Base-by-base conservation (phyloP, 2,888 invertebrate genomes). In the Drosophila nr. fundita region DNA sequence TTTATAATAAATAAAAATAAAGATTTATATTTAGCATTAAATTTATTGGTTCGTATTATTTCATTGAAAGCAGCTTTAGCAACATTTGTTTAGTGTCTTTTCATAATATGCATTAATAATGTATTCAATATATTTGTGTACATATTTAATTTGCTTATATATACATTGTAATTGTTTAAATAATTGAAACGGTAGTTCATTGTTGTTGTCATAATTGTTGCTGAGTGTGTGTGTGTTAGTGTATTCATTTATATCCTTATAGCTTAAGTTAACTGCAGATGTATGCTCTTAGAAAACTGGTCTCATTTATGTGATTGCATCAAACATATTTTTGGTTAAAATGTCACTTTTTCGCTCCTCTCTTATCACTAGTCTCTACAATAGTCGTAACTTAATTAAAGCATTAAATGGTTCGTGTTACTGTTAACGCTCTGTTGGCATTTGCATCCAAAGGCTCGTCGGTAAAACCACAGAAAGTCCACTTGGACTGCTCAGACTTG, bases 381-480 rank as follows among this genome's bases (percentile, higher is more conserved):
- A 68, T 76, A 77, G 50, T 66, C 57, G 75, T 85, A 83, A 73
- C 60, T 74, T 81, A 77, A 72, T 87, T 87, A 84, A 91, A 90
- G 83, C 83, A 76, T 90, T 78, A 58, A 79, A 74, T 87, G 79
- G 73, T 76, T 80, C 50, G 60, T 73, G 34, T 59, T 64, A 59
- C 74, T 87, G 68, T 77, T 87, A 50, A 50, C 54, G 54, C 40
- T 52, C 68, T 50, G 52, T 52, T 65, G 42, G 71, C 50, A 49
- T 59, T 67, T 49, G 77, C 55, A 52, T 76, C 70, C 38, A 66
- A 45, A 42, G 77, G 49, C 30, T 87, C 76, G 27, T 87, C 80
- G 53, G 40, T 70, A 67, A 93, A 93, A 42, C 93, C 98, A 68
- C 96, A 95, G 93, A 97, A 98, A 61, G 95, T 95, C 98, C 98